A percentile compares a stretch with the other conserved stretches of the same genome.
Evolutionary conservation across 1,140 invertebrate species (phyloP).

Genomic region (Rhopalosiphum padi): DNA sequence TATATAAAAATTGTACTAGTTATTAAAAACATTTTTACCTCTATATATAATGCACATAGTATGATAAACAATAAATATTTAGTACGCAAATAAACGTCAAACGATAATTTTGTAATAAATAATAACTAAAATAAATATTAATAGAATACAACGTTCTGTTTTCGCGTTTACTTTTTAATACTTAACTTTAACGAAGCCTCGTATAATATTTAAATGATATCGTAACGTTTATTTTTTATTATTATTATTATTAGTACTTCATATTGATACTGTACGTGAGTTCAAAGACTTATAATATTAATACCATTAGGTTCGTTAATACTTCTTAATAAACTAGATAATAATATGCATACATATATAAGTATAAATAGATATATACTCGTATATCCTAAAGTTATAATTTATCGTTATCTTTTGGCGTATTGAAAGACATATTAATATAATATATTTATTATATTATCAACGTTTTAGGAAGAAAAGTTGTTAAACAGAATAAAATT

Average conservation of each 20-base stretch:
- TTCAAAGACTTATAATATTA: too few species aligned
- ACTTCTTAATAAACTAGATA: neutral
- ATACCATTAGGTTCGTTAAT: neutral
- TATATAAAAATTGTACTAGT: neutral
- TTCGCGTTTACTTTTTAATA: too few species aligned
- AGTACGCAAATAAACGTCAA: neutral
- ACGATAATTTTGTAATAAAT: neutral
- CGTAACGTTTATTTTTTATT: too few species aligned
- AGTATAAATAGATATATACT: too few species aligned
- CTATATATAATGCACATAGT: too few species aligned
- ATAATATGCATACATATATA: neutral
- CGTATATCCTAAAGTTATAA: neutral
- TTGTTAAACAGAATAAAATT: neutral
- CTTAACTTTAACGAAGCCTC: too few species aligned
- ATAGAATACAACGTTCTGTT: neutral
- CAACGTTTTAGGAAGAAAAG: neutral
- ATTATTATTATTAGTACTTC: too few species aligned
- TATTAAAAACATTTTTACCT: neutral
- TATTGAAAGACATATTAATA: neutral
- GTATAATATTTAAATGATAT: too few species aligned
- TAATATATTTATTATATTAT: neutral
- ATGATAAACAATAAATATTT: neutral
- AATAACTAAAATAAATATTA: neutral
- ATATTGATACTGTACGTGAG: too few species aligned
- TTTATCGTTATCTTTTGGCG: neutral